Conservation (phyloP, 2,888 invertebrate genomes). For the Xestia ashworthii region DNA sequence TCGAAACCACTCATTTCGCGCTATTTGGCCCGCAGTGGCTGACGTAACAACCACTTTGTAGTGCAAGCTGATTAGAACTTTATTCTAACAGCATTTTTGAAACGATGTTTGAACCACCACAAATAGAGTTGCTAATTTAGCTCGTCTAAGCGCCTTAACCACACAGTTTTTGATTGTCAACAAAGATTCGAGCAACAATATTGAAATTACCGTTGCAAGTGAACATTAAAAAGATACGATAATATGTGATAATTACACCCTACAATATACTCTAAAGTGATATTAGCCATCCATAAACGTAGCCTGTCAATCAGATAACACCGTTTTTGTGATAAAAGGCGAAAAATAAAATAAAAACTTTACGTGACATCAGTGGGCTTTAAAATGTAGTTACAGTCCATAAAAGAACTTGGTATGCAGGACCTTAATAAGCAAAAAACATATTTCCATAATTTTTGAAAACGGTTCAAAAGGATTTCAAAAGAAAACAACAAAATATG, state of each 20-base stretch:
- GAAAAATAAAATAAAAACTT: constrained; percentile 1
- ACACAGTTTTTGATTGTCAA: constrained; percentile 6
- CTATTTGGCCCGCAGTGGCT: no score
- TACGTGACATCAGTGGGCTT: constrained; percentile 19
- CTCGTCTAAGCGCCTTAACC: no score
- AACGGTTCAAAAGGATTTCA: background rate
- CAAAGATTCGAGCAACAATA: constrained; percentile 16
- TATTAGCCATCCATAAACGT: constrained; percentile 22
- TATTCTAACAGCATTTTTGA: no score
- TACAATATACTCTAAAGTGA: constrained; percentile 25
- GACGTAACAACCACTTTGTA: no score
- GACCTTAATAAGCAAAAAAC: background rate
- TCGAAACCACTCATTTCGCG: no score
- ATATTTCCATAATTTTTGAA: background rate
- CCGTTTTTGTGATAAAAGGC: constrained; percentile 15
- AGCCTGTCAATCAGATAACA: constrained; percentile 43
- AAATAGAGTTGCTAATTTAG: no score
- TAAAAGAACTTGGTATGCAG: background rate
- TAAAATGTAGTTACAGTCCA: constrained; percentile 26
- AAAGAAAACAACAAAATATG: background rate
- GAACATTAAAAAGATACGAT: constrained; percentile 12
- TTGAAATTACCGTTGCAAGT: constrained; percentile 41
- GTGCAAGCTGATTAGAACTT: no score
- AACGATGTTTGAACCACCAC: no score
- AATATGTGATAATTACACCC: constrained; percentile 35